A percentile compares a stretch with the other conserved stretches of the same genome.
phyloP scores from a whole-genome alignment of 2,797 vertebrate genomes.

The Rhadinocentrus ornatus region DNA sequence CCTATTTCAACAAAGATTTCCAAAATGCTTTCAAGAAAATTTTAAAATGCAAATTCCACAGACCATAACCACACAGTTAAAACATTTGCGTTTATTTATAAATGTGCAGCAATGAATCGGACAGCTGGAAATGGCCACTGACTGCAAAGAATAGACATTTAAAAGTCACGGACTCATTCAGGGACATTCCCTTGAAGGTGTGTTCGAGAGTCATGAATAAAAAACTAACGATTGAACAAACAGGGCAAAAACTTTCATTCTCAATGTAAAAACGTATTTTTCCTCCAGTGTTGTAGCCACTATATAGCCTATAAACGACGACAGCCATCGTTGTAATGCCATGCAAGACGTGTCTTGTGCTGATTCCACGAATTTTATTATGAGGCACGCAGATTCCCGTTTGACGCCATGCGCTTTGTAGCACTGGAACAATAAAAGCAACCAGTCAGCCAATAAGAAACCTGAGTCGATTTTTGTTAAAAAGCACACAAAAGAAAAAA shows the following conservation, averaged over 20 bases:
- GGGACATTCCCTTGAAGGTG: conserved; percentile 58
- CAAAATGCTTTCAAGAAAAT: conserved; percentile 99
- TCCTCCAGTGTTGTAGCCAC: conserved; percentile 75
- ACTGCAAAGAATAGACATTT: conserved; percentile 39
- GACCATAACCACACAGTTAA: conserved; percentile 69
- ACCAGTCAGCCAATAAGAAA: conserved; percentile 66
- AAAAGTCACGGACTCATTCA: conserved; percentile 58
- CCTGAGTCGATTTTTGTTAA: conserved; percentile 58
- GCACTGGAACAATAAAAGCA: conserved; percentile 74
- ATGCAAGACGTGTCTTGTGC: conserved; percentile 73
- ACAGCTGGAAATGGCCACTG: conserved; percentile 30
- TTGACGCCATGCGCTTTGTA: conserved; percentile 65
- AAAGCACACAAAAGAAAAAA: too few relatives aligned
- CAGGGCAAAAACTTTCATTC: conserved; percentile 38
- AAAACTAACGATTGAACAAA: conserved; percentile 30
- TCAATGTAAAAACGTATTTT: conserved; percentile 74
- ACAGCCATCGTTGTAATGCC: conserved; percentile 74
- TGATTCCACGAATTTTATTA: conserved; percentile 71
- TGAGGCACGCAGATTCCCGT: conserved; percentile 65
- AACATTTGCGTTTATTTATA: background rate
- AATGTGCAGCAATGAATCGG: conserved; percentile 10
- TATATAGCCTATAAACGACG: conserved; percentile 63
- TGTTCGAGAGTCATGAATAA: conserved; percentile 43
- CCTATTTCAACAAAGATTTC: conserved; percentile 99
- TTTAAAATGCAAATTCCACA: conserved; percentile 93